Evolutionary conservation across 2,797 vertebrate genomes (phyloP).

Genomic region (Helarctos malayanus): DNA sequence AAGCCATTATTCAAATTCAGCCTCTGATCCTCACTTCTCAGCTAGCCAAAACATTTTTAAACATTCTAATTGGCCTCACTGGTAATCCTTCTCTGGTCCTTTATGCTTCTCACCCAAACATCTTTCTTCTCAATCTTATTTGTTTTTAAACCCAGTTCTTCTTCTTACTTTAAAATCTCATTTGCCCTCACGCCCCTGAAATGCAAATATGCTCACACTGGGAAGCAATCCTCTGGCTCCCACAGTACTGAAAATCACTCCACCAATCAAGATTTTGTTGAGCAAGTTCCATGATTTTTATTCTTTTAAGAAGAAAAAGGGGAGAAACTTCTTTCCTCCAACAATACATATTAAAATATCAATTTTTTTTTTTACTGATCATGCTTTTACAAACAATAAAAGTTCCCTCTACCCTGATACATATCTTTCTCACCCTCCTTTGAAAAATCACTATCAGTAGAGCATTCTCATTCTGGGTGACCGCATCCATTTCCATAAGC

Average conservation of each 20-base stretch:
- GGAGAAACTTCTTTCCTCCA: not conserved
- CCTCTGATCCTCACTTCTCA: slow-evolving; percentile 14
- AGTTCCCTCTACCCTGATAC: not conserved
- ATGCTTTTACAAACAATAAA: not conserved
- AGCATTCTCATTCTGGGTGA: not conserved
- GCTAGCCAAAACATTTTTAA: not conserved
- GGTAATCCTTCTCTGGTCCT: not conserved
- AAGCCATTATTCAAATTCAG: not conserved
- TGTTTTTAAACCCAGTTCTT: slow-evolving; percentile 16
- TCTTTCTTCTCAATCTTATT: not conserved
- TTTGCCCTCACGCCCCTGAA: not conserved
- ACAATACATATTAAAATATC: not conserved
- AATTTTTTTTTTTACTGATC: not conserved
- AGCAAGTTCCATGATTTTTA: not conserved
- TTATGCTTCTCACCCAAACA: not conserved
- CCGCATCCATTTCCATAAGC: not conserved
- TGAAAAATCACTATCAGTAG: slow-evolving; percentile 31
- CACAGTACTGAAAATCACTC: not conserved
- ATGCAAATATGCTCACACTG: not conserved
- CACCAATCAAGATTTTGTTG: not conserved
- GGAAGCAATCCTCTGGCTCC: not conserved
- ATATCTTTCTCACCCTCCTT: not conserved
- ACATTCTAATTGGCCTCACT: slow-evolving; percentile 16
- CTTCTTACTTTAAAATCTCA: slow-evolving; percentile 1
- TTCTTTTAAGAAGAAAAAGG: not conserved